Evolutionary conservation across 2,797 vertebrate species (phyloP).

Genomic region (Propithecus deckenii): DNA sequence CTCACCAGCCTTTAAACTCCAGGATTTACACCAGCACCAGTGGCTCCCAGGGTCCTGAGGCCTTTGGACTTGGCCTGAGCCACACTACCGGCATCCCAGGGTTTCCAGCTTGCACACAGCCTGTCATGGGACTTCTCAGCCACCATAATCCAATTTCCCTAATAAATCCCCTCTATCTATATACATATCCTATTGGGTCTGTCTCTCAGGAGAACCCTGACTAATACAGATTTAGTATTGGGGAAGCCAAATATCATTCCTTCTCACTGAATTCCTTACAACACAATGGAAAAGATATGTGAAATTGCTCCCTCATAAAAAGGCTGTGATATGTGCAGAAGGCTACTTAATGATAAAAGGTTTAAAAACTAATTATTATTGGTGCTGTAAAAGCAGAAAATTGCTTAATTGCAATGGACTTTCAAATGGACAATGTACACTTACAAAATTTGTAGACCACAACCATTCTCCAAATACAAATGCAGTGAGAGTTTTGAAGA

Average conservation of each 20-base stretch:
- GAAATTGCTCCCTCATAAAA: not conserved
- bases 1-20: not conserved
- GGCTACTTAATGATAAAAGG: not conserved
- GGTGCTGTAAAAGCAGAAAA: not conserved
- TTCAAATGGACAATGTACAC: not conserved
- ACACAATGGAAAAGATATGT: not conserved
- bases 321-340: not conserved
- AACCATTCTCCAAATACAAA: not conserved
- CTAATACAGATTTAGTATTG: not conserved
- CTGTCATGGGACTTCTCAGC: not conserved
- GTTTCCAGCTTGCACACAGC: not conserved
- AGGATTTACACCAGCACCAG: not conserved
- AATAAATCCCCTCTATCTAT: not conserved
- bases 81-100: not conserved
- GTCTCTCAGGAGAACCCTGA: not conserved
- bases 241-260: not conserved
- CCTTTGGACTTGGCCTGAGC: not conserved
- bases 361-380: not conserved
- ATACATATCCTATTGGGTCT: not conserved
- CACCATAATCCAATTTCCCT: not conserved
- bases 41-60: not conserved
- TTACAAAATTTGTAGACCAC: not conserved
- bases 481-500: not conserved
- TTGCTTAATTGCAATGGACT: not conserved
- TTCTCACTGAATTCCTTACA: not conserved